These are phyloP conservation scores for Ophion slaviceki DNA, from an alignment of 2,888 invertebrate species.

Conservation along the genomic window DNA sequence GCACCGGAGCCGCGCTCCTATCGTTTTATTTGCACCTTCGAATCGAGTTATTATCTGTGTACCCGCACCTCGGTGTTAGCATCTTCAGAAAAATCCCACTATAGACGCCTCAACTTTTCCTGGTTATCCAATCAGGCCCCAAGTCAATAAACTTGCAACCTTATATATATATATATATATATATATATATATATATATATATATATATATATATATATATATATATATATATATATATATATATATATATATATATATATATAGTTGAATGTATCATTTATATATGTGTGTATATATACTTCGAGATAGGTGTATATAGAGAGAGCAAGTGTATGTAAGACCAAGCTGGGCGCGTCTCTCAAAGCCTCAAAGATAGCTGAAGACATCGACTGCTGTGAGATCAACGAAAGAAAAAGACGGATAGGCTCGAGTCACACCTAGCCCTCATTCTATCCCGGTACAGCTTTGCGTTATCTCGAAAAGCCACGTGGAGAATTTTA, in stretches of 20 bases:
- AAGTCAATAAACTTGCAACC: slow-evolving; percentile 53
- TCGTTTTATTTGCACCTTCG: slow-evolving; percentile 48
- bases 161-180: slow-evolving; percentile 1
- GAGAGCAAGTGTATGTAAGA: background rate
- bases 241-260: slow-evolving; percentile 1
- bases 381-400: slow-evolving; percentile 7
- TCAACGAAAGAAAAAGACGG: slow-evolving; percentile 23
- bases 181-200: background rate
- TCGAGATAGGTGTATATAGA: slow-evolving; percentile 9
- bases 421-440: background rate
- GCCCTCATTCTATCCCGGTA: slow-evolving; percentile 19
- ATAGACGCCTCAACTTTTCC: slow-evolving; percentile 33
- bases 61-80: slow-evolving; percentile 1
- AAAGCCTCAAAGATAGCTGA: slow-evolving; percentile 18
- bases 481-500: slow-evolving; percentile 34
- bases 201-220: background rate
- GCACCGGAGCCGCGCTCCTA: slow-evolving; percentile 5
- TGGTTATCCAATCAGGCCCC: slow-evolving; percentile 58
- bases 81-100: background rate
- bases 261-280: background rate
- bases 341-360: slow-evolving; percentile 23
- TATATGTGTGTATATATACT: background rate
- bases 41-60: slow-evolving; percentile 26
- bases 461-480: slow-evolving; percentile 18
- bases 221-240: background rate